Base-by-base conservation (phyloP, 2,797 vertebrate species). In the Chelmon rostratus region DNA sequence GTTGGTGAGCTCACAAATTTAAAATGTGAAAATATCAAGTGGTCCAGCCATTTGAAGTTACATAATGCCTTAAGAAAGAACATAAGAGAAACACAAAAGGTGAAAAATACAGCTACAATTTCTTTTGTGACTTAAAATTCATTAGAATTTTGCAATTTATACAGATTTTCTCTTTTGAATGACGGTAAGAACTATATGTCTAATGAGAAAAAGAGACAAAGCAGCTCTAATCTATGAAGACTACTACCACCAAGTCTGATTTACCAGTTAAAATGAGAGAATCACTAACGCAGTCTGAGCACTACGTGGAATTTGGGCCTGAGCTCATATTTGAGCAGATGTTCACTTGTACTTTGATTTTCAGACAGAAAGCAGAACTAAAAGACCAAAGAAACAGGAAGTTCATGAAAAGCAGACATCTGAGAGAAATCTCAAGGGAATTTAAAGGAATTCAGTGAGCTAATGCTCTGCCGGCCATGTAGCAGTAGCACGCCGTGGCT, bases 301-400 rank as follows among this genome's bases (percentile, higher is more conserved):
- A 31, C 37, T 44, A 1, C 13, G 47, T 19, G 8, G 19, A 19
- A 11, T 23, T 56, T 21, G n/a, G 33, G 49, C 37, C 23, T 40
- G 3, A 25, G n/a, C 25, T 76, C 6, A 2, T 47, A 15, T n/a
- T 56, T 28, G 21, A 65, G 25, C 31, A 19, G 13, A 46, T 15
- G 16, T 46, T 61, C 42, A 58, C 65, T 76, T 63, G 3, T 16
- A 25, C 49, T 57, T 57, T 78, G 44, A 58, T 63, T 61, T 56
- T 3, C 23, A 53, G 63, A 64, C 38, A 37, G 52, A 88, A 91
- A 90, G 83, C 84, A 90, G 90, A 92, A 91, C 65, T 78, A 47
- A 38, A 37, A 40, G n/a, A 50, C 15, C 44, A 9, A 44, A 8
- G 53, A 87, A 91, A 90, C 80, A 90, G 91, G 88, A 91, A 91